phyloP scores from a whole-genome alignment of 2,797 vertebrate species.

The Cephalopachus bancanus region DNA sequence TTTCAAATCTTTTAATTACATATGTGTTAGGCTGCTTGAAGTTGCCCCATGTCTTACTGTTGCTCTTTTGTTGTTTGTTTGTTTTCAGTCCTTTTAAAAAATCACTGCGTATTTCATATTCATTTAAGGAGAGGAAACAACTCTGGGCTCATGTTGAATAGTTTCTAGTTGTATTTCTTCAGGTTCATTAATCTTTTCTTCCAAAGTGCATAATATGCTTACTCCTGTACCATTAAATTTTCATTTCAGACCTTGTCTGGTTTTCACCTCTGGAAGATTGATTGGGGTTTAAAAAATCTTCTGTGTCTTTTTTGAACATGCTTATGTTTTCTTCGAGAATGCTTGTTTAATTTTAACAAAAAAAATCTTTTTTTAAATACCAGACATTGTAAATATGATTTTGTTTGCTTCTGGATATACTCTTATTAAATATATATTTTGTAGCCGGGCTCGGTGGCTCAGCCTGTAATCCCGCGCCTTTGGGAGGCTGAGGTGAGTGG shows the following conservation, averaged over 20 bases:
- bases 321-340: background rate
- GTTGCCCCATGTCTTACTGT: background rate
- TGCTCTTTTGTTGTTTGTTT: background rate
- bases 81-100: background rate
- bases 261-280: background rate
- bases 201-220: background rate
- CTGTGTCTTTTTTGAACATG: background rate
- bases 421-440: background rate
- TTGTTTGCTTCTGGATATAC: background rate
- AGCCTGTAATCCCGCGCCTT: too few species aligned
- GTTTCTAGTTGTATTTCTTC: background rate
- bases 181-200: background rate
- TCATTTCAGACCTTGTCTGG: background rate
- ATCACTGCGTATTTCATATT: background rate
- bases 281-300: background rate
- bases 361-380: background rate
- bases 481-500: too few species aligned
- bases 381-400: background rate
- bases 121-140: too few species aligned
- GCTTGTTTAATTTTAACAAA: too few species aligned
- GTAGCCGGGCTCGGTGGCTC: too few species aligned
- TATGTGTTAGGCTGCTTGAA: background rate
- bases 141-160: background rate
- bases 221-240: background rate
- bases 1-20: background rate